These are phyloP conservation scores for Polyodon spathula DNA, from an alignment of 2,113 vertebrate species.

Conservation along the genomic window DNA sequence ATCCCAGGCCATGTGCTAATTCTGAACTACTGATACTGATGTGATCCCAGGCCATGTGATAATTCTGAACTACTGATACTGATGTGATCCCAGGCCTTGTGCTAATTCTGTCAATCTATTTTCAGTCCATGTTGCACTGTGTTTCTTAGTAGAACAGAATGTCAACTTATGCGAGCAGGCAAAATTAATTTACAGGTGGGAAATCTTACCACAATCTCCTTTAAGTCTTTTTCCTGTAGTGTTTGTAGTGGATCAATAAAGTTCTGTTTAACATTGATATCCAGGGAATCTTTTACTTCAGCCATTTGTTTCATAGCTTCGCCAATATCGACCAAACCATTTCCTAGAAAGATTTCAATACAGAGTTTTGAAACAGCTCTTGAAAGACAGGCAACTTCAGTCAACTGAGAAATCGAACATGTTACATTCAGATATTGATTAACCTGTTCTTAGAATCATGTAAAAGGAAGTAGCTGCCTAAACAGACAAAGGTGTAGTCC, in stretches of 20 bases:
- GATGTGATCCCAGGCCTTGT: no score
- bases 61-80: no score
- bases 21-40: no score
- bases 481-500: background rate
- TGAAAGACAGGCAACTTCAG: background rate
- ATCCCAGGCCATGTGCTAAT: no score
- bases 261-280: conserved; percentile 88
- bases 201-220: conserved; percentile 76
- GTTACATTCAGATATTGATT: background rate
- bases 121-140: no score
- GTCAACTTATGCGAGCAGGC: no score
- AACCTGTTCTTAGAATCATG: background rate
- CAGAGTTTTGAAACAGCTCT: background rate
- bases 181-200: no score
- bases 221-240: conserved; percentile 88
- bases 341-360: conserved; percentile 44
- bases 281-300: conserved; percentile 84
- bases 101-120: no score
- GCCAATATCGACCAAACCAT: conserved; percentile 72
- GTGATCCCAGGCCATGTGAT: no score
- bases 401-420: background rate
- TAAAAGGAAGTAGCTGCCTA: background rate
- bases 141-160: no score
- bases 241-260: conserved; percentile 86
- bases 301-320: conserved; percentile 89